Percentiles rank a stretch among this genome's conserved stretches.
Conservation (phyloP, 2,113 vertebrate genomes). For the Plecotus auritus region DNA sequence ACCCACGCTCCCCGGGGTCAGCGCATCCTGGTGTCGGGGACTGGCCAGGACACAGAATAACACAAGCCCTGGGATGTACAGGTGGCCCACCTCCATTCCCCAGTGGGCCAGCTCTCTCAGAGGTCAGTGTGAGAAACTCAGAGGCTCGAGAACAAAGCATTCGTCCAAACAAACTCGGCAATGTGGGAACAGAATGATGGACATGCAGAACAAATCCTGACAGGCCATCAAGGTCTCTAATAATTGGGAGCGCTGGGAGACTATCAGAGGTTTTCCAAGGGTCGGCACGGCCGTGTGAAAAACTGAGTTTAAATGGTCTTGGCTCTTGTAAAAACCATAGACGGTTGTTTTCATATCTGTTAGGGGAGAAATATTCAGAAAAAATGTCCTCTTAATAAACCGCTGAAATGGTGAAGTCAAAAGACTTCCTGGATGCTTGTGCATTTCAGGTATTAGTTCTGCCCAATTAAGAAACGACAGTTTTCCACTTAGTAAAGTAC, state of each 20-base stretch:
- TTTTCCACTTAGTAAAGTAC: not conserved
- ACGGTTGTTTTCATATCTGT: not conserved
- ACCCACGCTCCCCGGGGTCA: rapidly evolving
- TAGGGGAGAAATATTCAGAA: not conserved
- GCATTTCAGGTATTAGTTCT: not conserved
- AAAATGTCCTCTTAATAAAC: not conserved
- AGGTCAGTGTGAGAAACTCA: not conserved
- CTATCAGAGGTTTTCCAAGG: not conserved
- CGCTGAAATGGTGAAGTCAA: not conserved
- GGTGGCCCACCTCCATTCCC: not conserved
- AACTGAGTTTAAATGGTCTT: not conserved
- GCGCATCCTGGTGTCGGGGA: rapidly evolving
- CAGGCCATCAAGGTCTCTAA: not conserved
- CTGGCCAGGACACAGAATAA: not conserved
- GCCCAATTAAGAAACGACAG: not conserved
- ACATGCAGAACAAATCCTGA: not conserved
- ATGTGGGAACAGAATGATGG: not conserved
- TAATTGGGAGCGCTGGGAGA: not conserved
- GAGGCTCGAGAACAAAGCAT: not conserved
- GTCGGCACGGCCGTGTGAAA: not conserved
- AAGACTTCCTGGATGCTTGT: not conserved
- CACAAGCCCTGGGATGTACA: not conserved
- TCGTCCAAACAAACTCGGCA: not conserved
- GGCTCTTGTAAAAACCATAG: not conserved
- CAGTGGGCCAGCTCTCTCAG: not conserved